Evolutionary conservation across 1,140 invertebrate species (phyloP), one percentile per base, ranked within the genome.

Genomic region (Diorhabda carinulata): DNA sequence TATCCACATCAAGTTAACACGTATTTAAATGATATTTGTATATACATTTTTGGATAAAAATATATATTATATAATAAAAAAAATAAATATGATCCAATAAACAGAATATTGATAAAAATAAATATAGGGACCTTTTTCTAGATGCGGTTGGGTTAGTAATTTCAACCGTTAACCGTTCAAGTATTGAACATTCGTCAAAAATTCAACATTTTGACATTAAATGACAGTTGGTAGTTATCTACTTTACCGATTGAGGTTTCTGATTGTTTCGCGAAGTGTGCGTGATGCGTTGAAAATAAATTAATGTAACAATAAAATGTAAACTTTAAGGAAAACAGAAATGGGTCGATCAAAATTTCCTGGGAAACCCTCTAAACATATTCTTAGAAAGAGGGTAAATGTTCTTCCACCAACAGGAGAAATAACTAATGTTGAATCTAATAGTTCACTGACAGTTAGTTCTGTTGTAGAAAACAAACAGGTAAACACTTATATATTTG

Each of bases 351-450:
- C 90, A 81, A 91, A 91, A 86, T 92, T 92, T 86, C 91, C 91
- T 80, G 91, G 91, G 74, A 92, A 92, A 86, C 91, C 91, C 81
- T 88, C 90, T 73, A 92, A 92, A 86, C 89, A 90, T 84, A 89
- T 90, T 80, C 91, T 91, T 83, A 89, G 89, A 85, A 91, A 90
- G 81, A 87, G 90, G 83, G 87, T 91, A 80, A 91, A 90, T 85
- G 89, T 91, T 81, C 85, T 91, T 79, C 84, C 86, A 75, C 82
- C 84, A 73, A 84, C 84, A 72, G 82, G 85, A 76, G 81, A 83
- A 72, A 72, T 77, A 70, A 71, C 72, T 66, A 76, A 73, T 74
- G 75, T 78, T 74, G 81, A 83, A 78, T 81, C 76, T 74, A 83
- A 84, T 69, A 70, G 71, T 63, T 72, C 76, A 79, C 80, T 82